Conservation (phyloP, 2,113 vertebrate species). For the Martes martes region DNA sequence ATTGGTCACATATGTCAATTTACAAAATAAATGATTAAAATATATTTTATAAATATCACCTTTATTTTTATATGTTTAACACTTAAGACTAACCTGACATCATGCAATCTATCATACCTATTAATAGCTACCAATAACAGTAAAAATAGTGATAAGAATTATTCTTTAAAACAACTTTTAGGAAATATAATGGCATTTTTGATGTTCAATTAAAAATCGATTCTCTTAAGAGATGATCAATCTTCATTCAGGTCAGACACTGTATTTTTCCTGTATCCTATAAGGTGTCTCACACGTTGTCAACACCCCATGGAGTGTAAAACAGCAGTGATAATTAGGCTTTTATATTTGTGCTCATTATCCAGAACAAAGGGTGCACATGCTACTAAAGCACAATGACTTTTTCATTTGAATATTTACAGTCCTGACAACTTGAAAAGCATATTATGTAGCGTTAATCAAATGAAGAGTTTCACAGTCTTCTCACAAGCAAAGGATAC, state of each 20-base stretch:
- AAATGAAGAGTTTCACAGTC: conserved; percentile 64
- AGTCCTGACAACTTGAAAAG: conserved; percentile 41
- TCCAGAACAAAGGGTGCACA: background rate
- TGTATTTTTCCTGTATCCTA: background rate
- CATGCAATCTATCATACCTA: background rate
- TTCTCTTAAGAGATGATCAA: background rate
- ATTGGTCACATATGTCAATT: background rate
- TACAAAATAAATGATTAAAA: conserved; percentile 16
- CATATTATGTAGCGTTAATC: conserved; percentile 69
- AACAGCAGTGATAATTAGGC: conserved; percentile 31
- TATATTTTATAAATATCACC: background rate
- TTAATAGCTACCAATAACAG: background rate
- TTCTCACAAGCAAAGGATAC: conserved; percentile 40
- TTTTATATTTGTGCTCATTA: conserved; percentile 57
- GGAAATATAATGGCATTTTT: background rate
- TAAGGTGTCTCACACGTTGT: background rate
- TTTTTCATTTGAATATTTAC: conserved; percentile 62
- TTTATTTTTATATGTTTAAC: background rate
- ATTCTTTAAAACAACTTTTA: conserved; percentile 11
- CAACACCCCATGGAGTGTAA: conserved; percentile 8
- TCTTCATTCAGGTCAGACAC: conserved; percentile 22
- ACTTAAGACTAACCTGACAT: background rate
- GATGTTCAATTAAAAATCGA: background rate
- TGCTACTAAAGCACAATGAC: conserved; percentile 15
- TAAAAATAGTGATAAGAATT: background rate